Evolutionary conservation across 2,113 vertebrate species (phyloP).

Genomic region (Osmerus mordax): DNA sequence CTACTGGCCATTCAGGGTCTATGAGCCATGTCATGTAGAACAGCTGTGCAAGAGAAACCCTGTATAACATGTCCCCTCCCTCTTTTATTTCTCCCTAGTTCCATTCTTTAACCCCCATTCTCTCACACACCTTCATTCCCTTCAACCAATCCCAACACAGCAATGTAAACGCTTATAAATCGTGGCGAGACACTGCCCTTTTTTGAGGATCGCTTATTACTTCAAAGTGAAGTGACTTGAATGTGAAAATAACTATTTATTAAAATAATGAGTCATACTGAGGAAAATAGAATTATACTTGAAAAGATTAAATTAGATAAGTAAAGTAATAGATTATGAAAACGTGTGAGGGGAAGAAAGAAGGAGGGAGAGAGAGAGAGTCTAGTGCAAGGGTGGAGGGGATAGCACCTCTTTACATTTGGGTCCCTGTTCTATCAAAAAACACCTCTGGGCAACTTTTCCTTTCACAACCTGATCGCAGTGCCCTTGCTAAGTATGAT

Average conservation of each 20-base stretch:
- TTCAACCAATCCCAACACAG: too few species aligned
- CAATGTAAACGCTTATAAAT: too few species aligned
- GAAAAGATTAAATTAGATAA: too few species aligned
- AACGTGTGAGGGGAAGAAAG: not conserved
- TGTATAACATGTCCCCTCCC: constrained; percentile 25
- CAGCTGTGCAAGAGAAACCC: constrained; percentile 50
- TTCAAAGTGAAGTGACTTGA: too few species aligned
- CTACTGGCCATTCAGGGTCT: constrained; percentile 33
- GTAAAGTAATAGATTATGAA: constrained; percentile 1
- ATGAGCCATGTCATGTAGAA: constrained; percentile 58
- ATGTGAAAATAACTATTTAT: not conserved
- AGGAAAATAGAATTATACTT: too few species aligned
- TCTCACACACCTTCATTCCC: not conserved
- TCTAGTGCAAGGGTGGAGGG: constrained; percentile 51
- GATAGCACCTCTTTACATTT: constrained; percentile 60
- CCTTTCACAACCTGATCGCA: constrained; percentile 81
- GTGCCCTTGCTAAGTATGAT: constrained; percentile 93
- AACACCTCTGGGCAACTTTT: constrained; percentile 95
- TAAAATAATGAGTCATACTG: too few species aligned
- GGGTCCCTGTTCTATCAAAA: constrained; percentile 90
- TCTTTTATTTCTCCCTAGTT: constrained; percentile 24
- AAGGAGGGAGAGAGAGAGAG: constrained; percentile 19
- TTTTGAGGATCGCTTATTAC: too few species aligned
- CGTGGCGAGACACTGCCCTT: too few species aligned
- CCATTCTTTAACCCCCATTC: constrained; percentile 9